phyloP scores from a whole-genome alignment of 2,888 invertebrate genomes.

The Mongoloraphidia duomilia region DNA sequence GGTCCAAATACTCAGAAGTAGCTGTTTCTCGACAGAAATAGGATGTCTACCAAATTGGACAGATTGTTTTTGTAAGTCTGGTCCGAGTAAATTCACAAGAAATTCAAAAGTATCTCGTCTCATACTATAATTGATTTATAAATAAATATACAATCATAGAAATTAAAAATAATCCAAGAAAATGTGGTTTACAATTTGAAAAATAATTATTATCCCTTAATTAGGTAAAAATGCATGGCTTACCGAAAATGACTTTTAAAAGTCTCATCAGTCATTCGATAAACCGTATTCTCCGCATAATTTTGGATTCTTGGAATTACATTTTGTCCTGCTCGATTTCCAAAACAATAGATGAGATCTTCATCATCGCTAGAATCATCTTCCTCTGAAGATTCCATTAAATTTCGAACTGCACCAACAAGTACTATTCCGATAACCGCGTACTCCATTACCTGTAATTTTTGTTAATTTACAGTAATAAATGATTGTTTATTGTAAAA shows the following conservation, averaged over 20 bases:
- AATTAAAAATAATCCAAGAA: too few species aligned
- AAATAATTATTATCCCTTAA: too few species aligned
- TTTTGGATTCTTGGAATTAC: neutral
- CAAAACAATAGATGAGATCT: neutral
- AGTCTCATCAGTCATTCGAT: neutral
- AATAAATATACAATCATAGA: neutral
- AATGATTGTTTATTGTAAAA: too few species aligned
- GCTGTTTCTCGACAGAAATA: slow-evolving; percentile 8
- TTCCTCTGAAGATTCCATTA: too few species aligned
- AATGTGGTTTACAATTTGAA: too few species aligned
- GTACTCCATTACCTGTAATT: too few species aligned
- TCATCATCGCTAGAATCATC: neutral
- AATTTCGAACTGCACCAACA: too few species aligned
- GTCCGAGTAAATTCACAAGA: slow-evolving; percentile 9
- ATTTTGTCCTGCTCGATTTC: neutral
- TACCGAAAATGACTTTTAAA: slow-evolving; percentile 1
- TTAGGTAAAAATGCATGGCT: too few species aligned
- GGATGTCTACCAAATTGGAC: slow-evolving; percentile 6
- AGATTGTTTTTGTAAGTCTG: slow-evolving; percentile 1
- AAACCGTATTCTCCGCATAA: neutral
- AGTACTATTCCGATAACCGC: too few species aligned
- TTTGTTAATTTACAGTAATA: too few species aligned
- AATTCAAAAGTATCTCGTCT: slow-evolving; percentile 7
- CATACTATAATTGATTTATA: slow-evolving; percentile 6
- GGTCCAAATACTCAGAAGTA: slow-evolving; percentile 10